A percentile compares a stretch with the other conserved stretches of the same genome.
Conservation (phyloP, 2,888 invertebrate genomes). For the Oscheius sp. region DNA sequence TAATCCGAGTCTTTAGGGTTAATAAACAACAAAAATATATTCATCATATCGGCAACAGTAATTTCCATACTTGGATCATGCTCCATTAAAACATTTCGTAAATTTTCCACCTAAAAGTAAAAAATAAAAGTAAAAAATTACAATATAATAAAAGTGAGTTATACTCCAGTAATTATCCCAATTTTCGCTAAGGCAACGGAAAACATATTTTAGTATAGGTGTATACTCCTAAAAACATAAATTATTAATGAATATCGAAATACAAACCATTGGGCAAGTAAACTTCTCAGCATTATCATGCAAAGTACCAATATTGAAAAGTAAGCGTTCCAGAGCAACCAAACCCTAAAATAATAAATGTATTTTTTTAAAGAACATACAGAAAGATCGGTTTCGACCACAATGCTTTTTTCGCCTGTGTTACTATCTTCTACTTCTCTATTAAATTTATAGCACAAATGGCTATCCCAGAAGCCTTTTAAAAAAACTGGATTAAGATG, state of each 20-base stretch:
- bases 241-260: neutral
- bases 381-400: slow-evolving; percentile 4
- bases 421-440: neutral
- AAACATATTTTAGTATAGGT: slow-evolving; percentile 6
- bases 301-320: neutral
- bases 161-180: neutral
- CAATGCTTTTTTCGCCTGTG: neutral
- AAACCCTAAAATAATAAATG: neutral
- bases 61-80: neutral
- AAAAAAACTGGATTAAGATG: neutral
- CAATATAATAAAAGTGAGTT: slow-evolving; percentile 1
- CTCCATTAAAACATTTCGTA: neutral
- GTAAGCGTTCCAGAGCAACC: neutral
- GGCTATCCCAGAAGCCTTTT: slow-evolving; percentile 12
- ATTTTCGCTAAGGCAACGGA: slow-evolving; percentile 4
- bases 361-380: no score
- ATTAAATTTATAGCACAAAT: neutral
- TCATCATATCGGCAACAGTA: neutral
- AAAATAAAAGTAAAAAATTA: neutral
- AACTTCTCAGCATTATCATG: neutral
- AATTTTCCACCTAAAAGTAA: neutral
- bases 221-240: slow-evolving; percentile 16
- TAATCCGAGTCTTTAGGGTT: neutral
- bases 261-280: neutral
- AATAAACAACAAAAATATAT: neutral